Conservation (phyloP, 1,140 invertebrate species). For the Coboldia fuscipes region DNA sequence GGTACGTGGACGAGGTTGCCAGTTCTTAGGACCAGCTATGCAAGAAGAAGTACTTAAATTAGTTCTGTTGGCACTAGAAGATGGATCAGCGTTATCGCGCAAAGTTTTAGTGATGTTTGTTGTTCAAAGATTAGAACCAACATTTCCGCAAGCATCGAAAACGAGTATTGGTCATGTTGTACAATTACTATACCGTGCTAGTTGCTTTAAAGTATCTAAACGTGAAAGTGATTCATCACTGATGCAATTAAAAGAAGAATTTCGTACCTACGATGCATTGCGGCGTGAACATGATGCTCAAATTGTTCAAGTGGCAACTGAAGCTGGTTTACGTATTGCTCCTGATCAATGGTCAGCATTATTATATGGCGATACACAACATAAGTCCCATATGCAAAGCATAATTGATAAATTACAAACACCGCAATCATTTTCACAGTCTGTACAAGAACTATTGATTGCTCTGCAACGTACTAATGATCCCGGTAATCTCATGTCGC, state of each 20-base stretch:
- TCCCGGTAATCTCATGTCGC: constrained; percentile 56
- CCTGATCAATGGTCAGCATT: constrained; percentile 97
- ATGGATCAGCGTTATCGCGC: constrained; percentile 87
- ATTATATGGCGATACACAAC: constrained; percentile 82
- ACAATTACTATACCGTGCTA: constrained; percentile 89
- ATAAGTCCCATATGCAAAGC: constrained; percentile 98
- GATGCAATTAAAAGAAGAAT: constrained; percentile 98
- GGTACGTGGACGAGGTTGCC: constrained; percentile 86
- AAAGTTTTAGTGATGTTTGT: constrained; percentile 99
- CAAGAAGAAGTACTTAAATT: constrained; percentile 94
- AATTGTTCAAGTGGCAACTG: constrained; percentile 92
- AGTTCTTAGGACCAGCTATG: constrained; percentile 98
- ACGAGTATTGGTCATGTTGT: constrained; percentile 98
- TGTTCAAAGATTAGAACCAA: constrained; percentile 81
- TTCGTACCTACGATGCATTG: constrained; percentile 80
- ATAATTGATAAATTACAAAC: constrained; percentile 91
- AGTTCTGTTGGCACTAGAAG: constrained; percentile 81
- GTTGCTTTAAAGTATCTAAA: constrained; percentile 97
- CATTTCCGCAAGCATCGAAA: constrained; percentile 95
- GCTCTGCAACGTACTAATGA: constrained; percentile 80
- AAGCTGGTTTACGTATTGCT: constrained; percentile 87
- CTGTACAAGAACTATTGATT: constrained; percentile 79
- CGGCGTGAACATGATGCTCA: constrained; percentile 95
- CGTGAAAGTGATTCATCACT: constrained; percentile 91
- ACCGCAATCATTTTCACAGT: constrained; percentile 73